A percentile compares a stretch with the other conserved stretches of the same genome.
phyloP scores from a whole-genome alignment of 2,888 invertebrate genomes.

The Catocala fraxini region DNA sequence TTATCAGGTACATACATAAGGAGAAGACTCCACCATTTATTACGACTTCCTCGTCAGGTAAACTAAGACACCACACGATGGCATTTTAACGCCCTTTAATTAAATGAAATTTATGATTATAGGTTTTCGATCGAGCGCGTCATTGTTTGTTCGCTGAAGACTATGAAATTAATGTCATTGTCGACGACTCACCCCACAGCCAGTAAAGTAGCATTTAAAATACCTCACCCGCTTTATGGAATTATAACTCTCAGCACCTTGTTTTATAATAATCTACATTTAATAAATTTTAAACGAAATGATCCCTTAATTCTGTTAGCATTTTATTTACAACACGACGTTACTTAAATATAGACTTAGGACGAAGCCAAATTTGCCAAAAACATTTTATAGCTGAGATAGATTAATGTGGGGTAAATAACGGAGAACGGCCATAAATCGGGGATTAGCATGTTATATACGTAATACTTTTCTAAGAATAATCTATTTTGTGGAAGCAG shows the following conservation, averaged over 20 bases:
- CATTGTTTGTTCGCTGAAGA: conserved; percentile 9
- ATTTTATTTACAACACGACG: conserved; percentile 4
- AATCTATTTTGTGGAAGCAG: conserved; percentile 49
- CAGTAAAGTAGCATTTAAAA: not conserved
- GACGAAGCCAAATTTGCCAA: conserved; percentile 35
- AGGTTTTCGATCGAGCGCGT: conserved; percentile 38
- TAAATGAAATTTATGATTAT: conserved; percentile 61
- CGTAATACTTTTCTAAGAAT: conserved; percentile 51
- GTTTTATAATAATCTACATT: not conserved
- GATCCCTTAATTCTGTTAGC: not conserved
- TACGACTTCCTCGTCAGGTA: conserved; percentile 35
- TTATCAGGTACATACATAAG: conserved; percentile 47
- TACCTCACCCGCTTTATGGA: not conserved
- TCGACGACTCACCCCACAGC: not conserved
- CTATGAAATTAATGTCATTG: conserved; percentile 7
- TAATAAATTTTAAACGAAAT: not conserved
- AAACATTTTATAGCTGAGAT: conserved; percentile 42
- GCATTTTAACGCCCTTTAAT: conserved; percentile 64
- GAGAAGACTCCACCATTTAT: conserved; percentile 27
- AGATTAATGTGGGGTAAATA: conserved; percentile 52
- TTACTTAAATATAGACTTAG: conserved; percentile 26
- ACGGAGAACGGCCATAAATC: conserved; percentile 52
- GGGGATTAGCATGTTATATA: conserved; percentile 49
- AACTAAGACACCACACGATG: conserved; percentile 60
- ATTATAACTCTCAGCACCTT: not conserved